Evolutionary conservation across 2,888 invertebrate genomes (phyloP).

Genomic region (Andrena fulva): DNA sequence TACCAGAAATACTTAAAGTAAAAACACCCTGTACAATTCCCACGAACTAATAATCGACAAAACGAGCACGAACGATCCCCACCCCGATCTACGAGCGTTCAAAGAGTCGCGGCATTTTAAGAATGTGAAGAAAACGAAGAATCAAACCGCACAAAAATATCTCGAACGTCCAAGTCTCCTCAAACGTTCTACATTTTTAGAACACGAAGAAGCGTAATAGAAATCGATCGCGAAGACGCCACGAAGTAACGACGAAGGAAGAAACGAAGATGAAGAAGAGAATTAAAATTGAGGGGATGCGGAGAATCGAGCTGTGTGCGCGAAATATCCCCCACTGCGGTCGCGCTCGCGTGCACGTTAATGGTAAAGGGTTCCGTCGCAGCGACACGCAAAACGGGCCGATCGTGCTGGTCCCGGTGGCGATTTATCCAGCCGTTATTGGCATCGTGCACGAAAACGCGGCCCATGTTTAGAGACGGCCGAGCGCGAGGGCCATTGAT

Average conservation of each 20-base stretch:
- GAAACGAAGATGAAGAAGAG: background rate
- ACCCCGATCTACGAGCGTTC: background rate
- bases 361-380: constrained; percentile 36
- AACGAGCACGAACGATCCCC: background rate
- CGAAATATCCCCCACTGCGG: background rate
- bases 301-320: constrained; percentile 14
- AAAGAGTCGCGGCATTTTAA: too few relatives aligned
- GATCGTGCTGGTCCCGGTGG: background rate
- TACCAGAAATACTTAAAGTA: too few relatives aligned
- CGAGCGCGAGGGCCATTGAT: constrained; percentile 21
- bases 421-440: constrained; percentile 57
- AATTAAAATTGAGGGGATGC: background rate
- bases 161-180: background rate
- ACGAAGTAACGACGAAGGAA: background rate
- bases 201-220: background rate
- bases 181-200: background rate
- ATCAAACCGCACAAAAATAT: constrained; percentile 12
- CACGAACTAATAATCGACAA: background rate
- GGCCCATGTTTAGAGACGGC: constrained; percentile 27
- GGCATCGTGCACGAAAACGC: constrained; percentile 36
- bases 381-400: constrained; percentile 27
- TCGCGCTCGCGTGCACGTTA: constrained; percentile 15
- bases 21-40: background rate
- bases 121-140: background rate
- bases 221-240: background rate